Conservation (phyloP, 2,113 vertebrate species). For the Callorhinus ursinus region DNA sequence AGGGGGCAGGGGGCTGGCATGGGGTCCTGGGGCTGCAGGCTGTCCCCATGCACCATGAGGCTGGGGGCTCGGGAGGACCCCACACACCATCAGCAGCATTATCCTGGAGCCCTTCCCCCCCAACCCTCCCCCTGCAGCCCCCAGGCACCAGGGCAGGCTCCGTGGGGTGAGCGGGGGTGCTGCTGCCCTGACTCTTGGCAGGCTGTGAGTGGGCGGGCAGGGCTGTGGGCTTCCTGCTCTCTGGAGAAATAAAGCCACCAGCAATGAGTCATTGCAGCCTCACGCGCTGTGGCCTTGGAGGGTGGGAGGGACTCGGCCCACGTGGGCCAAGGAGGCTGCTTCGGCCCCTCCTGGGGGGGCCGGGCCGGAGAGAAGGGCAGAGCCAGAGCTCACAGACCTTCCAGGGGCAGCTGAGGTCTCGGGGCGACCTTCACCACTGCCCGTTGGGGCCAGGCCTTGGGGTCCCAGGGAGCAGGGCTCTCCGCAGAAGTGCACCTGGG, state of each 20-base stretch:
- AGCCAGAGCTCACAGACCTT: background rate
- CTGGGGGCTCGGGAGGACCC: background rate
- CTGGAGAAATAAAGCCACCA: background rate
- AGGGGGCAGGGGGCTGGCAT: fast-evolving
- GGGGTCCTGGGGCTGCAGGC: background rate
- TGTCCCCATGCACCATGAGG: too few relatives aligned
- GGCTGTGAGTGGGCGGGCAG: background rate
- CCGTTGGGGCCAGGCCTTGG: fast-evolving
- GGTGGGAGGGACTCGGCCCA: background rate
- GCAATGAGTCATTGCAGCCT: slow-evolving; percentile 19
- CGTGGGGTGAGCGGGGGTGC: fast-evolving
- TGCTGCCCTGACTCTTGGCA: background rate
- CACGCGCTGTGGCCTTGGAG: background rate
- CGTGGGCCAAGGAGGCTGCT: background rate
- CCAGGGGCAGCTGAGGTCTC: background rate
- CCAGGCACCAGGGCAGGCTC: background rate
- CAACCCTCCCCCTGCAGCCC: fast-evolving
- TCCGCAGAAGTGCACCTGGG: background rate
- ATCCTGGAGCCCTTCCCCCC: background rate
- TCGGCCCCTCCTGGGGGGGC: background rate
- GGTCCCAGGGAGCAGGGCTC: too few relatives aligned
- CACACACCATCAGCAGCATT: fast-evolving
- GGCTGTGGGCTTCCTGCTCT: background rate
- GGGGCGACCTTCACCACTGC: background rate
- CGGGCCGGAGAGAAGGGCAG: background rate